Base-by-base conservation (phyloP, 2,888 invertebrate species). In the Epistrophella euchroma region DNA sequence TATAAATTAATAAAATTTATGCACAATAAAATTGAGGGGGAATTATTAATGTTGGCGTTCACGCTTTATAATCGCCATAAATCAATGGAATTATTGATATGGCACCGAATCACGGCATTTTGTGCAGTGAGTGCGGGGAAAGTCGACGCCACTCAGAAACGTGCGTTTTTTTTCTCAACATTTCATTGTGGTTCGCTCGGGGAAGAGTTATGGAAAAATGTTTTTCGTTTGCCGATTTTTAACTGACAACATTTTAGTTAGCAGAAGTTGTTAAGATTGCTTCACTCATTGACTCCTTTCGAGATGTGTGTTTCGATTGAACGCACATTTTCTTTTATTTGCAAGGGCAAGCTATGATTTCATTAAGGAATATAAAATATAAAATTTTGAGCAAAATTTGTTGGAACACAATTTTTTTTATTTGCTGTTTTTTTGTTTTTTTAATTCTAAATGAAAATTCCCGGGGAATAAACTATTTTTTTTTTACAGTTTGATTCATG, bases 1-100 rank as follows among this genome's bases (percentile, higher is more conserved):
- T 92, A 92, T 92, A 92, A 92, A 92, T 92, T 92, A 92, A 92
- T 91, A 91, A 92, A 92, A 92, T 92, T 92, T 92, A 92, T 92
- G 92, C 91, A 92, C 91, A 92, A 92, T 92, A 91, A 92, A 92
- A 92, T 92, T 91, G 91, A 91, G 91, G 89, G 90, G 92, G 92
- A 92, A 92, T 92, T 92, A 92, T 92, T 92, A 92, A 92, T 92
- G 92, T 91, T 92, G 90, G 91, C 92, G 92, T 92, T 92, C 92
- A 92, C 92, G 92, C 92, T 92, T 92, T 92, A 91, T 92, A 92
- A 88, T 88, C 91, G 90, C 90, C 90, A 90, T 91, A 92, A 92
- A 92, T 92, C 92, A 92, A 90, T 90, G 90, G 90, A 91, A 90
- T 89, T 90, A 90, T 89, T 90, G 89, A 89, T 89, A 89, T 88